phyloP scores from a whole-genome alignment of 2,113 vertebrate genomes.

The Serilophus lunatus region DNA sequence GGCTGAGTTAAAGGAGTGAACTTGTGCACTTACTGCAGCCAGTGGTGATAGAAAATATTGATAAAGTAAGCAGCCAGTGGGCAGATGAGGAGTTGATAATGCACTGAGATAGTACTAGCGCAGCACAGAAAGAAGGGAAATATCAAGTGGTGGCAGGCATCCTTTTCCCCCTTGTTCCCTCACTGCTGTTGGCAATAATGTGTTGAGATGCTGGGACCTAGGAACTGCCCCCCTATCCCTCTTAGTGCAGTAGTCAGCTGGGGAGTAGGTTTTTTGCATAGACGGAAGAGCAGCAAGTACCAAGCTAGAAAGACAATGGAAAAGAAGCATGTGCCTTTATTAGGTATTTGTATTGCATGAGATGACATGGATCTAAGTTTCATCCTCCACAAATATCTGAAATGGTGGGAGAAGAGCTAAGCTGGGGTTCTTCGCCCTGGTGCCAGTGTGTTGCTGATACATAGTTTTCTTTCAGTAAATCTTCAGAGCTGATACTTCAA shows the following conservation, averaged over 20 bases:
- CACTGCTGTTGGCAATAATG: neutral
- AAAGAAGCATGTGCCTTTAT: neutral
- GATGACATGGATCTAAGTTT: neutral
- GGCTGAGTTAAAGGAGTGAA: neutral
- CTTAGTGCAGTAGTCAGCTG: neutral
- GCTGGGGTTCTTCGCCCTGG: neutral
- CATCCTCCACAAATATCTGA: neutral
- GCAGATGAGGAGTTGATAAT: neutral
- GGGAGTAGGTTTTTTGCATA: neutral
- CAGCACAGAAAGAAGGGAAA: neutral
- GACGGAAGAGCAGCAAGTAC: neutral
- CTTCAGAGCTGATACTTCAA: neutral
- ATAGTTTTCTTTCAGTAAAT: neutral
- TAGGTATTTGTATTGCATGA: neutral
- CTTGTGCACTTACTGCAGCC: accelerated
- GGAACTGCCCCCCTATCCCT: neutral
- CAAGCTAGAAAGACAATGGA: neutral
- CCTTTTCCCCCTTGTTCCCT: neutral
- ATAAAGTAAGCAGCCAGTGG: neutral
- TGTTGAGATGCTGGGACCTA: neutral
- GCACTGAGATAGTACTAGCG: neutral
- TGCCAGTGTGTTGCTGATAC: neutral
- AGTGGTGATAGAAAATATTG: neutral
- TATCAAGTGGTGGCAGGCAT: neutral
- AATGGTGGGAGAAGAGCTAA: neutral